Evolutionary conservation across 2,888 invertebrate genomes (phyloP).

Genomic region (Iselma pallidipennis): DNA sequence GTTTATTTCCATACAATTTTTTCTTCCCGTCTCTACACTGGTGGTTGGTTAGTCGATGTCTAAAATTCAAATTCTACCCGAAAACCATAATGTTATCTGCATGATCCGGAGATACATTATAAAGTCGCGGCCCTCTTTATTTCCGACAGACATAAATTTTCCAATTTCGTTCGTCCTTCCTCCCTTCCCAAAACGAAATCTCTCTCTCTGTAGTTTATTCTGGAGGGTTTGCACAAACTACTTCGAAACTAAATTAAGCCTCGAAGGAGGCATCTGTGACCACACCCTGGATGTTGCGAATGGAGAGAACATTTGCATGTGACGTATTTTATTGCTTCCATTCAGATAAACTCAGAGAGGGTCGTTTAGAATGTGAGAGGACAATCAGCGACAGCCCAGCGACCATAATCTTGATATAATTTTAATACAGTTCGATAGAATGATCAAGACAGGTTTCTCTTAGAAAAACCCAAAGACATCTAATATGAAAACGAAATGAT

Average conservation of each 20-base stretch:
- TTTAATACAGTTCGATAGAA: background rate
- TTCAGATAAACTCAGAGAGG: slow-evolving; percentile 38
- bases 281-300: slow-evolving; percentile 55
- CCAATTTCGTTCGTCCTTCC: slow-evolving; percentile 53
- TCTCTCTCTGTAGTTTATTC: slow-evolving; percentile 12
- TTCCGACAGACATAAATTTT: slow-evolving; percentile 54
- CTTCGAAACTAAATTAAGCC: slow-evolving; percentile 57
- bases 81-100: background rate
- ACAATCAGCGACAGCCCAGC: slow-evolving; percentile 10
- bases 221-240: slow-evolving; percentile 52
- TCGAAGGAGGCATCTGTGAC: slow-evolving; percentile 57
- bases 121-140: slow-evolving; percentile 50
- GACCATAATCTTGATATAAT: background rate
- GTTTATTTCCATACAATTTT: too few relatives aligned
- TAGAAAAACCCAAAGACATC: background rate
- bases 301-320: slow-evolving; percentile 56
- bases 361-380: slow-evolving; percentile 32
- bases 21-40: too few relatives aligned
- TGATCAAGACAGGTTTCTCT: background rate
- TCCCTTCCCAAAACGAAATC: background rate
- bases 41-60: background rate
- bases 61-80: background rate
- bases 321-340: slow-evolving; percentile 58
- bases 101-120: slow-evolving; percentile 19
- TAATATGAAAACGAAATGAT: slow-evolving; percentile 12